Base-by-base conservation (phyloP, 2,113 vertebrate species). In the Catharus fuscescens region DNA sequence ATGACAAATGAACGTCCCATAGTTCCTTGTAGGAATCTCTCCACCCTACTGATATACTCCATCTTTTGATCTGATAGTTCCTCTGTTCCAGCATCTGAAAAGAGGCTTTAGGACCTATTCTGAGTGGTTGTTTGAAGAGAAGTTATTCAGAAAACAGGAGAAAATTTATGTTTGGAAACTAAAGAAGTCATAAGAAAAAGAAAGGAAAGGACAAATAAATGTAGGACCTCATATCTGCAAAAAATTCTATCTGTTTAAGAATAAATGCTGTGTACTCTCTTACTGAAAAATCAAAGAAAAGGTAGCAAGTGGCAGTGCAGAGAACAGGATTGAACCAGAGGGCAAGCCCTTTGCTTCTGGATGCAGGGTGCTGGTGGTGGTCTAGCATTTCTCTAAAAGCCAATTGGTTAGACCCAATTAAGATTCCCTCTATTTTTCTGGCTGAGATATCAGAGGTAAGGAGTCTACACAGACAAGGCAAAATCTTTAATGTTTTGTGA, bases 341-440 rank as follows among this genome's bases (percentile, higher is more conserved):
- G 62, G 3, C 3, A 70, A 72, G 9, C 4, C 6, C 3, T 85
- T 50, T 64, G 2, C 9, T 54, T 54, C 23, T 65, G 14, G 17
- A 48, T 36, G 4, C 5, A 7, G 3, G 5, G 6, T n/a, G 5
- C 2, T 59, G 1, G 14, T 71, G 13, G 6, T 53, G 23, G 42
- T 18, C 3, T 14, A 52, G 12, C 10, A 32, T 5, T 52, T 32
- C n/a, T 69, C 18, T 71, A 79, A 38, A 79, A 20, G 6, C 2
- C 9, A 48, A 2, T 11, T 32, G 5, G 4, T 57, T 53, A 57
- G 17, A 42, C 2, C 0, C 8, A 40, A 1, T 42, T 72, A 8
- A 8, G 2, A 17, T 42, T 79, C 25, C 14, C 12, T 62, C 29
- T 52, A 2, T 3, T 54, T 82, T 80, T 74, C 14, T 34, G 45